Evolutionary conservation across 2,888 invertebrate genomes (phyloP).

Genomic region (Melipona bicolor): DNA sequence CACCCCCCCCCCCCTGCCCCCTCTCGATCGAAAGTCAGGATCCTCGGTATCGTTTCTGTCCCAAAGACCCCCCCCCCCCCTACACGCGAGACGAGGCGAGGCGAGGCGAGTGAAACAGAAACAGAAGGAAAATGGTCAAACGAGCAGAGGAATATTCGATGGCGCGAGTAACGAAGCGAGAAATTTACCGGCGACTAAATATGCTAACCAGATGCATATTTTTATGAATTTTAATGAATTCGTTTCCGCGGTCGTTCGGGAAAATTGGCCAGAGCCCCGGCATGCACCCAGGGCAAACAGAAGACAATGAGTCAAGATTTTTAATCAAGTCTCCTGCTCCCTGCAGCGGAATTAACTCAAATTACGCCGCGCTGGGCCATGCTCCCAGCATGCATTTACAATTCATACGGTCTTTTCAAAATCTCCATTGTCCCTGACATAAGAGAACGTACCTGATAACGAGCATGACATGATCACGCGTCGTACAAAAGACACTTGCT

Average conservation of each 20-base stretch:
- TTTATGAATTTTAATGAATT: constrained; percentile 79
- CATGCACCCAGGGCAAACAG: constrained; percentile 81
- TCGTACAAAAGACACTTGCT: constrained; percentile 55
- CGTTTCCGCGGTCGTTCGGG: constrained; percentile 61
- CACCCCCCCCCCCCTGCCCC: too few species aligned
- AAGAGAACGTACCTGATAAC: constrained; percentile 64
- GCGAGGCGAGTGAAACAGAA: background rate
- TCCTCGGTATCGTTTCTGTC: background rate
- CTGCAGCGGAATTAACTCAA: constrained; percentile 83
- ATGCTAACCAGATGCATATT: constrained; percentile 59
- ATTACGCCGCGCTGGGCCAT: constrained; percentile 80
- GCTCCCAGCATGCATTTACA: constrained; percentile 77
- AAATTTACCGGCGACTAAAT: constrained; percentile 12
- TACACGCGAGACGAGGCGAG: too few species aligned
- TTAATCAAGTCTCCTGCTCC: constrained; percentile 81
- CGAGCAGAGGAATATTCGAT: constrained; percentile 44
- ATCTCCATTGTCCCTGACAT: constrained; percentile 75
- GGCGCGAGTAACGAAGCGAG: constrained; percentile 26
- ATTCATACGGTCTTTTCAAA: constrained; percentile 82
- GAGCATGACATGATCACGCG: constrained; percentile 63
- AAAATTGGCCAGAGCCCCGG: constrained; percentile 78
- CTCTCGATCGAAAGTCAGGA: background rate
- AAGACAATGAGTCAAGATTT: constrained; percentile 82
- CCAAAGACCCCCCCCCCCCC: constrained; percentile 5
- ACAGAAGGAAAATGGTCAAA: constrained; percentile 20